Evolutionary conservation across 2,888 invertebrate genomes (phyloP).

Genomic region (Strigamia maritima): DNA sequence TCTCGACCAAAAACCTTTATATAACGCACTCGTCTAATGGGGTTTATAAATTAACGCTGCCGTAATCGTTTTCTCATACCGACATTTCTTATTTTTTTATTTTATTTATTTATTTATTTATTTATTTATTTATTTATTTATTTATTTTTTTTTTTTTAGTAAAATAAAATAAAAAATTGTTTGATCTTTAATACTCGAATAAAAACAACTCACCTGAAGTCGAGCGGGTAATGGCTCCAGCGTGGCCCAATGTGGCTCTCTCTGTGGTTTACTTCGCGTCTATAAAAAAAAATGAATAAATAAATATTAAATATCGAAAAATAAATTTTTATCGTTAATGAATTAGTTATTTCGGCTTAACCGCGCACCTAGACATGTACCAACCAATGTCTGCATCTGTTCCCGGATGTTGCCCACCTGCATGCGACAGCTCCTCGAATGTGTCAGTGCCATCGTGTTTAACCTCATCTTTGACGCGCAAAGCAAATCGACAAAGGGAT

Average conservation of each 20-base stretch:
- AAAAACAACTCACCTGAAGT: slow-evolving; percentile 25
- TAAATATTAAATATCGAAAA: not conserved
- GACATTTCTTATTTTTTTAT: not conserved
- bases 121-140: not conserved
- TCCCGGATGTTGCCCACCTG: slow-evolving; percentile 32
- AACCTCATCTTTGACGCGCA: not conserved
- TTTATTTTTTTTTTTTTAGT: not conserved
- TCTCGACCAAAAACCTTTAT: not conserved
- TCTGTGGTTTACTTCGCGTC: not conserved
- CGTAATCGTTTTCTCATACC: not conserved
- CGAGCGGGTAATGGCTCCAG: slow-evolving; percentile 36
- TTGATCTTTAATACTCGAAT: not conserved
- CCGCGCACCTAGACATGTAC: not conserved
- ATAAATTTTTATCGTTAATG: not conserved
- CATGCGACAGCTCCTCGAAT: slow-evolving; percentile 13
- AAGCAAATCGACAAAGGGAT: not conserved
- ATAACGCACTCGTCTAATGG: not conserved
- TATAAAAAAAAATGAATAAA: not conserved
- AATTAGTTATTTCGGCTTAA: not conserved
- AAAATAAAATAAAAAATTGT: not conserved
- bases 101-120: not conserved
- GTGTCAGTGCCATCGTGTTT: not conserved
- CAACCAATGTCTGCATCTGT: slow-evolving; percentile 7
- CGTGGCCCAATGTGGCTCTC: slow-evolving; percentile 36
- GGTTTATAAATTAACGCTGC: not conserved